Conservation (phyloP, 2,888 invertebrate genomes). For the Frankliniella fusca region DNA sequence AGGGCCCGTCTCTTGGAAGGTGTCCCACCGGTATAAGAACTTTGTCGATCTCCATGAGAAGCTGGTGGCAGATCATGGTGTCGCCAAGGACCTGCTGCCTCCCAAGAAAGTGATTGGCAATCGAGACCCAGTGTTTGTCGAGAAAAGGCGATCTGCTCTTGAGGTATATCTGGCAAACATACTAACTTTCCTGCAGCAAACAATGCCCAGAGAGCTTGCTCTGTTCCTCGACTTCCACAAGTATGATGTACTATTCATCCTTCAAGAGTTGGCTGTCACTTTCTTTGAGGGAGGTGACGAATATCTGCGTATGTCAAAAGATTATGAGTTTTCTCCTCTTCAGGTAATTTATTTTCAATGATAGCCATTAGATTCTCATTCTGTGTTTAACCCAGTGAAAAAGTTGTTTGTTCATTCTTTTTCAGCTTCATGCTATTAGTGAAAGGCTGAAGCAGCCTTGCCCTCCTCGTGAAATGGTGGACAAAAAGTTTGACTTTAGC, state of each 20-base stretch:
- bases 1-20: constrained; percentile 72
- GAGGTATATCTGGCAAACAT: constrained; percentile 76
- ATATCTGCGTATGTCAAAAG: constrained; percentile 58
- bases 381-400: neutral
- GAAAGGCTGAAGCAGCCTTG: constrained; percentile 81
- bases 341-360: constrained; percentile 55
- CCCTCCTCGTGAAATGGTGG: constrained; percentile 70
- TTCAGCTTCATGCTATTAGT: constrained; percentile 84
- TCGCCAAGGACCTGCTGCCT: constrained; percentile 80
- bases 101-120: constrained; percentile 92
- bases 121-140: constrained; percentile 81
- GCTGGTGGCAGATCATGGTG: constrained; percentile 73
- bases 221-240: constrained; percentile 82
- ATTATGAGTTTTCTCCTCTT: constrained; percentile 69
- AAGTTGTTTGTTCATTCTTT: constrained; percentile 40
- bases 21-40: constrained; percentile 82
- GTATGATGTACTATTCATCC: constrained; percentile 83
- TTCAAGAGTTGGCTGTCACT: constrained; percentile 75
- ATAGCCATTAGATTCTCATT: neutral
- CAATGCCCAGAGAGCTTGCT: constrained; percentile 75
- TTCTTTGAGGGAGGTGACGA: constrained; percentile 72
- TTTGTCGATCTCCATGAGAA: constrained; percentile 83
- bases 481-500: constrained; percentile 81
- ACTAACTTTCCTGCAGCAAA: constrained; percentile 67
- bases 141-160: constrained; percentile 72